These are phyloP conservation scores for Furcifer pardalis DNA, from an alignment of 2,797 vertebrate genomes.

Conservation along the genomic window DNA sequence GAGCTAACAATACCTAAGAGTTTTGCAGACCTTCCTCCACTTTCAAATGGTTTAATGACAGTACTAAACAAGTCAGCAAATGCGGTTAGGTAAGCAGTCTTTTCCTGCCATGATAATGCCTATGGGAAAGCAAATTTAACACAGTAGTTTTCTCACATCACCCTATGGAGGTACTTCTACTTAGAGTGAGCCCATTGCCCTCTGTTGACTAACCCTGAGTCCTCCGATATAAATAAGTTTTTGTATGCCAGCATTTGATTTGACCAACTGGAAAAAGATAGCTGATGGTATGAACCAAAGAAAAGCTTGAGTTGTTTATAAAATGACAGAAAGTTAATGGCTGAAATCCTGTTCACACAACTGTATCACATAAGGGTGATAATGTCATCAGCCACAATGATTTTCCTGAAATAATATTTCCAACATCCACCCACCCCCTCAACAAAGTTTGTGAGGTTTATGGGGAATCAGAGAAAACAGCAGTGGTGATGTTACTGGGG, in stretches of 20 bases:
- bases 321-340: not conserved
- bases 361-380: too few relatives aligned
- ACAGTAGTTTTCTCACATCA: not conserved
- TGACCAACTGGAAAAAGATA: too few relatives aligned
- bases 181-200: too few relatives aligned
- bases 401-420: too few relatives aligned
- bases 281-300: not conserved
- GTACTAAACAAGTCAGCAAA: conserved; percentile 79
- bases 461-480: too few relatives aligned
- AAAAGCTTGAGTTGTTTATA: not conserved
- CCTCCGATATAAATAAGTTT: not conserved
- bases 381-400: too few relatives aligned
- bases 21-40: conserved; percentile 85
- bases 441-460: too few relatives aligned
- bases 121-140: not conserved
- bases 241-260: not conserved
- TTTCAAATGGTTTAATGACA: conserved; percentile 83
- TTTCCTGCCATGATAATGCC: not conserved
- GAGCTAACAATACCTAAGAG: conserved; percentile 78
- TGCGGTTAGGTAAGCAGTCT: conserved; percentile 81
- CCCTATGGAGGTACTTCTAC: not conserved
- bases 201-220: not conserved
- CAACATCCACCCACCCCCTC: too few relatives aligned
- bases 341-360: not conserved
- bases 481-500: not conserved